Evolutionary conservation across 2,113 vertebrate species (phyloP), one percentile per base, ranked within the genome.

Genomic region (Lamprotornis superbus): DNA sequence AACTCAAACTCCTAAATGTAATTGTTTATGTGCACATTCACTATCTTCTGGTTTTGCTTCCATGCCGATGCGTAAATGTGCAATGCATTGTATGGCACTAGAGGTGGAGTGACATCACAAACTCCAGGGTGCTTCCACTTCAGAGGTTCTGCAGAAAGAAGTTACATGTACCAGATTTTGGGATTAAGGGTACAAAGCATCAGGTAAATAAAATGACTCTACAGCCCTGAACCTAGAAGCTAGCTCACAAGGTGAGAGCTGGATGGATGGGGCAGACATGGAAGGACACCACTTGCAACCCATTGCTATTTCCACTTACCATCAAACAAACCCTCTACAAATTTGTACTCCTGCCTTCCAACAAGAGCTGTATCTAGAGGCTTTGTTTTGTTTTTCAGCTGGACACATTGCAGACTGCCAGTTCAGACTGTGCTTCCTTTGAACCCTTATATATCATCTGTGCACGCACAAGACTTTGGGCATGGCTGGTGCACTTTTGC

Each of bases 81-180:
- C 80, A 93, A 93, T 37, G 79, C 21, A 3, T 17, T 69, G 80
- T 67, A 94, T 73, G 94, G 97, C 95, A 96, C 92, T 74, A 86
- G 85, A 95, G 93, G 90, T 84, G 81, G 22, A 71, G 40, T 7
- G 77, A 93, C 79, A 85, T 22, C 53, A 4, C 83, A 35, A 33
- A 88, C 67, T 80, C 84, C 87, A 57, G 8, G 89, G 59, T 21
- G 44, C 75, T 93, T 92, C 90, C 76, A 47, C 63, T 77, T 65
- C 39, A 64, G 49, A 91, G 76, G 19, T 15, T 77, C 40, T 84
- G 55, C n/a, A 90, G 87, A 53, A 67, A 86, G 39, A 83, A 94
- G 89, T 40, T 64, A 87, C 81, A 91, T 65, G 28, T 95, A 67
- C 33, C 15, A 46, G 82, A 90, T 74, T 37, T 49, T 87, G 89